Base-by-base conservation (phyloP, 2,797 vertebrate species). In the Periparus ater region DNA sequence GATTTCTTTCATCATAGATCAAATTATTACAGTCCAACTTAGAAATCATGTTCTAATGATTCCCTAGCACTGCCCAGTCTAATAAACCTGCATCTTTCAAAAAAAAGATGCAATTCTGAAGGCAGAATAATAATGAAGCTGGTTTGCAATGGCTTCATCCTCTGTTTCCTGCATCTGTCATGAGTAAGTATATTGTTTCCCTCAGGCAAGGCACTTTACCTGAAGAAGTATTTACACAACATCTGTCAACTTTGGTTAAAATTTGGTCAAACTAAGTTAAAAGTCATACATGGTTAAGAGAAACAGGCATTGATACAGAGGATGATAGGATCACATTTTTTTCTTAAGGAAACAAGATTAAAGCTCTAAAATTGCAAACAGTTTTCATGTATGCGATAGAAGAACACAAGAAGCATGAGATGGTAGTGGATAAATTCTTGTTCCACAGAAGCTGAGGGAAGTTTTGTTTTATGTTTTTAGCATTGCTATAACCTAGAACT, bases 141-240 rank as follows among this genome's bases (percentile, higher is more conserved):
- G 17, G 17, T 76, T 82, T 93, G 60, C 60, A 70, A 66, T 30
- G 67, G 55, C 65, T 95, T 91, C 25, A 23, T 78, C 32, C 25
- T 80, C 50, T 67, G 25, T 74, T 92, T 92, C 53, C 29, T 81
- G 26, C 70, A 45, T 77, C 61, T 88, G 80, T 53, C 61, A 65
- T 42, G 53, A 47, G 21, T 32, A 73, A 79, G 55, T 17, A 44
- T 53, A 57, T 55, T 62, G 60, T 67, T 93, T 85, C 67, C 74
- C 71, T 76, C 44, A 79, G 89, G 84, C 80, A 92, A 92, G 38
- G n/a, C 51, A 27, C 51, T 92, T 94, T 73, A 94, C 77, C 74
- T 94, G 91, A 36, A 88, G 65, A 92, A 72, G 67, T 91, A 76
- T 95, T 95, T 96, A 89, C 63, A 92, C 77, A 94, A 81, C 48